Base-by-base conservation (phyloP, 2,113 vertebrate genomes). In the Ochotona curzoniae region DNA sequence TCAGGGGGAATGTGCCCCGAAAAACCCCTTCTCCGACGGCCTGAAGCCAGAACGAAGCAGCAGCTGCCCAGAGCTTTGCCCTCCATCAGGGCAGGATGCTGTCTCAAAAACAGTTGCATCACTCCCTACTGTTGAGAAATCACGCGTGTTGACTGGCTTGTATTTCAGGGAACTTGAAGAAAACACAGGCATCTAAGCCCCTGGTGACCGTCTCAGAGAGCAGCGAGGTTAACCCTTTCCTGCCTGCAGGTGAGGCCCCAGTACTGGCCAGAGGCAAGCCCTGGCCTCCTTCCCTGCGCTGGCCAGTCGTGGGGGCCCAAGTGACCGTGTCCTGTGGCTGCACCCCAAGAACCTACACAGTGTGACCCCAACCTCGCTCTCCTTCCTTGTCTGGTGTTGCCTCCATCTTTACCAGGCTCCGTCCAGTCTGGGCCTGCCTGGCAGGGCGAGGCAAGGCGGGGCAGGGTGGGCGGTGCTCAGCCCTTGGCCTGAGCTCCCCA, bases 81-180 rank as follows among this genome's bases (percentile, higher is more conserved):
- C n/a, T 74, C 57, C 69, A 3, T 66, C 28, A 5, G 69, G 64
- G 83, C 10, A 0, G 38, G 78, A 63, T 78, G 44, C 44, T 60
- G 54, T 87, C 87, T 89, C 69, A 54, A 76, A 95, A 76, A 47
- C 14, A 25, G 71, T 81, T 87, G 87, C 92, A 84, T 96, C 95
- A 94, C 78, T 85, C 90, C 88, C 90, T 94, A 74, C 67, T 64
- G 54, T 94, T 96, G 96, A 78, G 92, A 92, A 94, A 96, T 15
- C 32, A 0, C 18, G 32, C 18, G 0, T 81, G 75, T n/a, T 47
- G 83, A 89, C 32, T 71, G 38, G 38, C 57, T 66, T 83, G 35
- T 30, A 35, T 74, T 74, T 82, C 75, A 13, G 47, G 25, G 35
- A 2, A 60, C 69, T 82, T 60, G 54, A 44, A 63, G 49, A 17